Percentiles rank a stretch among this genome's conserved stretches.
These are phyloP conservation scores for Allygus modestus DNA, from an alignment of 2,888 invertebrate genomes.

Conservation along the genomic window DNA sequence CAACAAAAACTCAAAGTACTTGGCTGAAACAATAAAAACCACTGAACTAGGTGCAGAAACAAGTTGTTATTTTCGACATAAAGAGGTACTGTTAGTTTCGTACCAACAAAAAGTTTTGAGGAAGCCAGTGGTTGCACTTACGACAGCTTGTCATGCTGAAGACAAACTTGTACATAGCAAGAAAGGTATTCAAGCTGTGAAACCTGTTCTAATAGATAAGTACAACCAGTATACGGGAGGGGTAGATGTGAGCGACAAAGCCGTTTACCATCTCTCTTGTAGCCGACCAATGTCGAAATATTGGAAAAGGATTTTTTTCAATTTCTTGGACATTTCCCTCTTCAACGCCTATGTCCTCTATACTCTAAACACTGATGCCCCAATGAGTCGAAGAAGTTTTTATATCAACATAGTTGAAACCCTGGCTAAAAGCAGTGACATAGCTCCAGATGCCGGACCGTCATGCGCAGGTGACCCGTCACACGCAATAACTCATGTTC, in stretches of 20 bases:
- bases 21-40: not conserved
- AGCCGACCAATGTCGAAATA: slow-evolving; percentile 26
- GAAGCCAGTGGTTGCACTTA: slow-evolving; percentile 21
- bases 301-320: slow-evolving; percentile 30
- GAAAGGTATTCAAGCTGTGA: not conserved
- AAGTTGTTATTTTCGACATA: not conserved
- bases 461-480: not conserved
- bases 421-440: not conserved
- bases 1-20: not conserved
- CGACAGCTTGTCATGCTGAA: slow-evolving; percentile 40
- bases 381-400: slow-evolving; percentile 29
- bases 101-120: slow-evolving; percentile 25
- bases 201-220: not conserved
- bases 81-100: slow-evolving; percentile 11
- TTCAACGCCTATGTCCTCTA: slow-evolving; percentile 33
- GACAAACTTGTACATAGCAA: slow-evolving; percentile 17
- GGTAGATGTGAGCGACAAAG: slow-evolving; percentile 39
- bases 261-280: slow-evolving; percentile 38
- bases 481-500: not conserved
- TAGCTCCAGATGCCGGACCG: not conserved
- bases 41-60: not conserved
- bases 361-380: slow-evolving; percentile 27
- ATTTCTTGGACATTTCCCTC: slow-evolving; percentile 15
- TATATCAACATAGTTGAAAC: slow-evolving; percentile 4
- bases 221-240: slow-evolving; percentile 23